These are phyloP conservation scores for Mythimna ferrago DNA, from an alignment of 2,888 invertebrate genomes.

Conservation along the genomic window DNA sequence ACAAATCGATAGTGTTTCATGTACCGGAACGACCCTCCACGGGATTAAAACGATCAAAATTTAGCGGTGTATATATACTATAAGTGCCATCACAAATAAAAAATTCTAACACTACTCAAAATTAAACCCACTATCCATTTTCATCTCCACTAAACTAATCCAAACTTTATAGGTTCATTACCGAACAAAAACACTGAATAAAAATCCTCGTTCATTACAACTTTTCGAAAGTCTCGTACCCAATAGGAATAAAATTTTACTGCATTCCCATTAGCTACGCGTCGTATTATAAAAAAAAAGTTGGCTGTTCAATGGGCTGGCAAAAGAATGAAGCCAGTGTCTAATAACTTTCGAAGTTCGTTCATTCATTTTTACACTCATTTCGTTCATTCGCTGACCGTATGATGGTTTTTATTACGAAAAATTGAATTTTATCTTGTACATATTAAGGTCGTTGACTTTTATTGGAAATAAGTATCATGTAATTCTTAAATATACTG, in stretches of 20 bases:
- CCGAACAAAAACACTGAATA: constrained; percentile 10
- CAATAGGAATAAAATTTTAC: constrained; percentile 51
- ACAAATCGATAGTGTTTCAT: too few species aligned
- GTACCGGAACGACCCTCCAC: too few species aligned
- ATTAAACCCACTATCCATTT: not conserved
- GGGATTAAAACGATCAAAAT: too few species aligned
- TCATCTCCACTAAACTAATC: not conserved
- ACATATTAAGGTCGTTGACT: not conserved
- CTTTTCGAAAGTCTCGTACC: constrained; percentile 29
- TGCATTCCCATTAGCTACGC: constrained; percentile 31
- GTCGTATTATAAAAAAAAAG: constrained; percentile 37
- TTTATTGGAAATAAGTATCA: not conserved
- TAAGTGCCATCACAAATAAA: not conserved
- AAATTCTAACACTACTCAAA: not conserved
- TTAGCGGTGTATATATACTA: too few species aligned
- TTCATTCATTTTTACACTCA: constrained; percentile 7
- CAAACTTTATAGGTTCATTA: constrained; percentile 12
- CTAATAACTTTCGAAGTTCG: constrained; percentile 26
- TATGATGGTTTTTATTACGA: constrained; percentile 23
- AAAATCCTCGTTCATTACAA: constrained; percentile 37
- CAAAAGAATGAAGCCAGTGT: constrained; percentile 31
- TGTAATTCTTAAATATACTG: not conserved
- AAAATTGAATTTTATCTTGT: constrained; percentile 10
- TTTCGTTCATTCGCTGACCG: constrained; percentile 32
- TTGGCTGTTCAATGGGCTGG: constrained; percentile 30